Percentiles rank a stretch among this genome's conserved stretches.
Evolutionary conservation across 2,888 invertebrate genomes (phyloP).

Genomic region (Lepetodrilus schrolli): DNA sequence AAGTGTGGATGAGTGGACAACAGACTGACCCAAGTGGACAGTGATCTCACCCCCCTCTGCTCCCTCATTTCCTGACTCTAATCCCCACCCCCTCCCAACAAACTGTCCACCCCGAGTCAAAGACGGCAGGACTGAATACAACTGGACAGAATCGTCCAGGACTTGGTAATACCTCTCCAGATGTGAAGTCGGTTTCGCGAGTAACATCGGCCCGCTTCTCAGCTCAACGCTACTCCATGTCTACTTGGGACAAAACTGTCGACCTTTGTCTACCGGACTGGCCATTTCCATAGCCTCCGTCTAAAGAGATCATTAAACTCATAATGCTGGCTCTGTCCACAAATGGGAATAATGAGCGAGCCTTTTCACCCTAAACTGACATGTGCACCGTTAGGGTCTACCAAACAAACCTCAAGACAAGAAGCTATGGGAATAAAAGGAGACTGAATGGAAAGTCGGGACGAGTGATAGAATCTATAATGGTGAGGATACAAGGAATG

Average conservation of each 20-base stretch:
- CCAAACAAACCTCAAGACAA: slow-evolving; percentile 28
- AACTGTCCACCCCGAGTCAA: no score
- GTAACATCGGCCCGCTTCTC: slow-evolving; percentile 28
- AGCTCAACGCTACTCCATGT: slow-evolving; percentile 16
- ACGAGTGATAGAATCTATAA: slow-evolving; percentile 29
- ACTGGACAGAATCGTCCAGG: not conserved
- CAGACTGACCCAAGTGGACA: slow-evolving; percentile 12
- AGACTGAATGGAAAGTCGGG: slow-evolving; percentile 34
- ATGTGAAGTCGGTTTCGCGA: slow-evolving; percentile 6
- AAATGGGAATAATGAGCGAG: not conserved
- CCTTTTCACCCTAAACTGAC: slow-evolving; percentile 11
- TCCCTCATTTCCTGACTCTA: no score
- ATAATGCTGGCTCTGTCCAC: slow-evolving; percentile 26
- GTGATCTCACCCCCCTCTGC: not conserved
- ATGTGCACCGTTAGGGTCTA: slow-evolving; percentile 10
- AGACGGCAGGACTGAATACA: no score
- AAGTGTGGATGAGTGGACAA: slow-evolving; percentile 17
- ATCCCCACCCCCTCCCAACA: no score
- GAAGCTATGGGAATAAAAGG: slow-evolving; percentile 31
- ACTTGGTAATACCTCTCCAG: slow-evolving; percentile 5
- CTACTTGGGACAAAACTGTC: slow-evolving; percentile 17
- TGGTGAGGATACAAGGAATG: not conserved
- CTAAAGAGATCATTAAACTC: slow-evolving; percentile 33
- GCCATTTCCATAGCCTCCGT: slow-evolving; percentile 21
- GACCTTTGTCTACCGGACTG: slow-evolving; percentile 28